Percentiles rank a stretch among this genome's conserved stretches.
Conservation (phyloP, 2,888 invertebrate species). For the Lepidocyrtinus sp. region DNA sequence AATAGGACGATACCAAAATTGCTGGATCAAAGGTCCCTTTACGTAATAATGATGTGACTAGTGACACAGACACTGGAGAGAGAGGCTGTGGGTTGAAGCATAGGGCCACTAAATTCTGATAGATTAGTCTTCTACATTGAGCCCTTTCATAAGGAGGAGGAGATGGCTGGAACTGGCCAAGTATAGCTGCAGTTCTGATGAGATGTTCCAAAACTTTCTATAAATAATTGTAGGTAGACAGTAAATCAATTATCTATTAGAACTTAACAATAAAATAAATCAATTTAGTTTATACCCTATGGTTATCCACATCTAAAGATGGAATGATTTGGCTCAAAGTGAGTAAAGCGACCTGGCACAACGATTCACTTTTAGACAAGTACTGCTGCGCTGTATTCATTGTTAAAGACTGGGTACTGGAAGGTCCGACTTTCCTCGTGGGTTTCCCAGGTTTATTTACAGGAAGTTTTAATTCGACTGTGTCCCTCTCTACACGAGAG, state of each 20-base stretch:
- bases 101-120: slow-evolving; percentile 18
- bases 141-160: slow-evolving; percentile 50
- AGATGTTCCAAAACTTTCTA: slow-evolving; percentile 49
- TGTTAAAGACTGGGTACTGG: not conserved
- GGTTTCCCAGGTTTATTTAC: slow-evolving; percentile 46
- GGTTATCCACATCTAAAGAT: slow-evolving; percentile 19
- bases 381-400: slow-evolving; percentile 11
- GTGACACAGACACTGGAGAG: slow-evolving; percentile 27
- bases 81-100: slow-evolving; percentile 37
- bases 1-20: slow-evolving; percentile 25
- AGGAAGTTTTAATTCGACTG: slow-evolving; percentile 34
- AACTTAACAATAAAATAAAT: too few species aligned
- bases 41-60: slow-evolving; percentile 32
- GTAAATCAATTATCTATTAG: not conserved
- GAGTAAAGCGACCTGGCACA: slow-evolving; percentile 35
- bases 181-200: slow-evolving; percentile 31
- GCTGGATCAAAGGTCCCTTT: slow-evolving; percentile 42
- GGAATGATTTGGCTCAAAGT: slow-evolving; percentile 31
- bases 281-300: slow-evolving; percentile 31
- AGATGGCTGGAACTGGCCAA: slow-evolving; percentile 26
- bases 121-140: slow-evolving; percentile 20
- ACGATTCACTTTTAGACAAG: not conserved
- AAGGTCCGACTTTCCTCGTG: not conserved
- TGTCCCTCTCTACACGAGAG: slow-evolving; percentile 51
- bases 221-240: not conserved